phyloP scores from a whole-genome alignment of 2,797 vertebrate genomes.

The Setipinna tenuifilis region DNA sequence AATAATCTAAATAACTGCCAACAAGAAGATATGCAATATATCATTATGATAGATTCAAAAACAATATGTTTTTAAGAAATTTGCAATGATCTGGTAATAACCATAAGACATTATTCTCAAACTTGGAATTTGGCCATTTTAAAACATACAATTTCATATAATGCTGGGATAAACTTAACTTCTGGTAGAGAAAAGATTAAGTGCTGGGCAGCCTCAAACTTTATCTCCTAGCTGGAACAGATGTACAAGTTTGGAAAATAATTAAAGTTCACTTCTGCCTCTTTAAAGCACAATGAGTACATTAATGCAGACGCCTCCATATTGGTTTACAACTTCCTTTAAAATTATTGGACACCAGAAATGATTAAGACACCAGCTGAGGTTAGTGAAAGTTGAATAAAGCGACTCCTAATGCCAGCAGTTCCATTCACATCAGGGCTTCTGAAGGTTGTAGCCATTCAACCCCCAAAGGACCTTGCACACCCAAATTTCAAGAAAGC shows the following conservation, averaged over 20 bases:
- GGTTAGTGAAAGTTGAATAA: background rate
- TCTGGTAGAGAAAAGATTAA: background rate
- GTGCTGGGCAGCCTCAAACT: background rate
- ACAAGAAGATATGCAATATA: background rate
- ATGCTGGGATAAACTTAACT: background rate
- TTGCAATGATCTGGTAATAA: background rate
- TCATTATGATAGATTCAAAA: background rate
- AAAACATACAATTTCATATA: background rate
- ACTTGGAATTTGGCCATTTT: background rate
- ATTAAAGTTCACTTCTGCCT: background rate
- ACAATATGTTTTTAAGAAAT: background rate
- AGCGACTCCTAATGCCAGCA: background rate
- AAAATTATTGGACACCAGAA: background rate
- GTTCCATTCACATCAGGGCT: slow-evolving; percentile 18
- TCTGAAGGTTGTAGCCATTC: slow-evolving; percentile 31
- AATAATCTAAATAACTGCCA: background rate
- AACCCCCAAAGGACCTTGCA: slow-evolving; percentile 38
- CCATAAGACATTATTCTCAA: background rate
- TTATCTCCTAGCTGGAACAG: background rate
- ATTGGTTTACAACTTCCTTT: background rate
- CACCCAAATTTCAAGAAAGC: slow-evolving; percentile 33
- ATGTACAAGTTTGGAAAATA: background rate
- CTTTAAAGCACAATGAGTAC: background rate
- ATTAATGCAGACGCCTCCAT: background rate
- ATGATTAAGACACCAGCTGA: slow-evolving; percentile 4